Base-by-base conservation (phyloP, 2,888 invertebrate genomes). In the Sicus ferrugineus region DNA sequence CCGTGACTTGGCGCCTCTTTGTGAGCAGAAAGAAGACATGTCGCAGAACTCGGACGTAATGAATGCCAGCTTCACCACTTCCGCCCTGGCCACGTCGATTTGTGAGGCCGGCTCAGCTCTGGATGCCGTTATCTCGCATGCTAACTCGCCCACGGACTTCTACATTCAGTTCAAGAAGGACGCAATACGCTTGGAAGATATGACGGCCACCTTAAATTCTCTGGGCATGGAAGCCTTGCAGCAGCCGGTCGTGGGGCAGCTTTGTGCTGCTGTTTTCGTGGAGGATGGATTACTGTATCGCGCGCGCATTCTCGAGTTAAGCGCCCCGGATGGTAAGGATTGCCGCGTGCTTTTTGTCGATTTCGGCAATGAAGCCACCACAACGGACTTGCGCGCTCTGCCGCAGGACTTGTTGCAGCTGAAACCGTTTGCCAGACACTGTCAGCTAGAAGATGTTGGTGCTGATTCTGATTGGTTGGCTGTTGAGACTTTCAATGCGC, bases 221-320 rank as follows among this genome's bases (percentile, higher is more conserved):
- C 68, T 58, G 62, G 73, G 69, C 46, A 73, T 76, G 75, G 77
- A 75, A 5, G 61, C 61, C 5, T 48, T 77, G 19, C 59, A 74
- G 58, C 63, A 70, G 14, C 67, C 74, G 1, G 19, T 59, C 7
- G 61, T 73, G 34, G 79, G 89, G 63, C 90, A 90, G 0, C 75
- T 90, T 0, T 93, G 92, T 76, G 87, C 90, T 30, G 96, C 96
- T 0, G 90, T 92, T 75, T 97, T 93, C 83, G 88, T 89, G 0
- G 90, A 89, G 0, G 95, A 97, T 81, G 90, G 91, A 5, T 89
- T 89, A 72, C 97, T 96, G 93, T 98, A 97, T 84, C 88, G 98
- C 70, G 97, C 95, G 0, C 90, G 91, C 79, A 90, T 97, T 9
- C 87, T 96, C 48, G 93, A 93, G 77, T 54, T 73, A 19, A 14